Conservation (phyloP, 2,888 invertebrate genomes). For the Spisula subtruncata region DNA sequence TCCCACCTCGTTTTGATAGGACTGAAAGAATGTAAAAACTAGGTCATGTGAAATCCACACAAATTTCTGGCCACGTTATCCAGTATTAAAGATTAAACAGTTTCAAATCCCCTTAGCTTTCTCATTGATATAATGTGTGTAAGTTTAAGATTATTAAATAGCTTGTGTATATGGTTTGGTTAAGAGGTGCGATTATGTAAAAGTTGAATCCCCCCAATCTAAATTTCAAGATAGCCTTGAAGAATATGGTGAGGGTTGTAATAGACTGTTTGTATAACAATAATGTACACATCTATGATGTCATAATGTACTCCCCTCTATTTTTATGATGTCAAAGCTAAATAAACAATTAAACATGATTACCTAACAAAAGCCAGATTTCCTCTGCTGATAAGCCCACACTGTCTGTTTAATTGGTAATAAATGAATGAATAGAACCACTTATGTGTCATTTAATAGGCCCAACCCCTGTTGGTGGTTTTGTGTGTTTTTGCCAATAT, state of each 20-base stretch:
- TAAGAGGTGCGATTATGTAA: not conserved
- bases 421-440: not conserved
- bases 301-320: not conserved
- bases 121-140: conserved; percentile 16
- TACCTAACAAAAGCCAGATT: not conserved
- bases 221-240: not conserved
- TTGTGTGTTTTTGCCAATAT: not conserved
- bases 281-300: not conserved
- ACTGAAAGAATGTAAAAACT: conserved; percentile 43
- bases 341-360: not conserved
- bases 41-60: conserved; percentile 46
- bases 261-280: not conserved
- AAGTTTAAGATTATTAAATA: not conserved
- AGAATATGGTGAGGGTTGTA: not conserved
- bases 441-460: not conserved
- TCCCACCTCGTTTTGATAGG: conserved; percentile 35
- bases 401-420: not conserved
- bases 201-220: not conserved
- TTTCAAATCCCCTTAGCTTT: conserved; percentile 40
- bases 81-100: conserved; percentile 32
- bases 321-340: not conserved
- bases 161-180: not conserved
- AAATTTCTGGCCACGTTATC: conserved; percentile 21
- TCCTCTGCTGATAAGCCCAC: not conserved
- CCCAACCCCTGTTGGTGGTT: not conserved